These are phyloP conservation scores for Labeo catla DNA, from an alignment of 2,113 vertebrate species.

Conservation along the genomic window DNA sequence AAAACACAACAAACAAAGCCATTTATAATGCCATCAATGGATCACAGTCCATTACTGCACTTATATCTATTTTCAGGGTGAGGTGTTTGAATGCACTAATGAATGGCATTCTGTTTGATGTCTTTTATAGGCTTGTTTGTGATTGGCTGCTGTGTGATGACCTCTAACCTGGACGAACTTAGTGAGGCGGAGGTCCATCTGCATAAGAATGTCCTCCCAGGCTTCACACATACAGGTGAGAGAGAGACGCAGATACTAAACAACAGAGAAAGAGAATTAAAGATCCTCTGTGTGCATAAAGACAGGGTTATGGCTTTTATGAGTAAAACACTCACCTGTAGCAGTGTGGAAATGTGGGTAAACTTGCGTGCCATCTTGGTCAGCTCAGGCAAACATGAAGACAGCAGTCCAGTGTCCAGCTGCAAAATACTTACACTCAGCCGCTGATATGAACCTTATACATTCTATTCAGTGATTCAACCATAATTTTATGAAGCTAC, in stretches of 20 bases:
- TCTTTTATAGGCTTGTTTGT: background rate
- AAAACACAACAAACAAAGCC: background rate
- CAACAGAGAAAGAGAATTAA: conserved; percentile 41
- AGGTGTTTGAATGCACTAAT: background rate
- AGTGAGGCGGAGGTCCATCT: conserved; percentile 96
- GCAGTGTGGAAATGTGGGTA: conserved; percentile 95
- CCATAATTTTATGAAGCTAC: no score
- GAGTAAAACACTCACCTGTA: conserved; percentile 78
- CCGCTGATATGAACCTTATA: background rate
- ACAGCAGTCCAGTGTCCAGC: conserved; percentile 92
- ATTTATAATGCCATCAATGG: background rate
- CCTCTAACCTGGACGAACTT: conserved; percentile 94
- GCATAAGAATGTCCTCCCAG: conserved; percentile 97
- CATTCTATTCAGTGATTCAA: background rate
- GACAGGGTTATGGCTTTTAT: background rate
- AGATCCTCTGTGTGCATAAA: background rate
- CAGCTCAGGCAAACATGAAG: conserved; percentile 91
- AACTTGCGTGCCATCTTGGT: conserved; percentile 98
- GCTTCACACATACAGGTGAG: conserved; percentile 97
- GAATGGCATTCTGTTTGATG: background rate
- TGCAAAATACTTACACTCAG: conserved; percentile 64
- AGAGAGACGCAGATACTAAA: conserved; percentile 91
- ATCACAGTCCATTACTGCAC: background rate
- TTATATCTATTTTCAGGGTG: background rate
- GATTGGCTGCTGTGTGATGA: background rate